Percentiles rank a stretch among this genome's conserved stretches.
phyloP scores from a whole-genome alignment of 2,888 invertebrate genomes.

The Cephus nigrinus region DNA sequence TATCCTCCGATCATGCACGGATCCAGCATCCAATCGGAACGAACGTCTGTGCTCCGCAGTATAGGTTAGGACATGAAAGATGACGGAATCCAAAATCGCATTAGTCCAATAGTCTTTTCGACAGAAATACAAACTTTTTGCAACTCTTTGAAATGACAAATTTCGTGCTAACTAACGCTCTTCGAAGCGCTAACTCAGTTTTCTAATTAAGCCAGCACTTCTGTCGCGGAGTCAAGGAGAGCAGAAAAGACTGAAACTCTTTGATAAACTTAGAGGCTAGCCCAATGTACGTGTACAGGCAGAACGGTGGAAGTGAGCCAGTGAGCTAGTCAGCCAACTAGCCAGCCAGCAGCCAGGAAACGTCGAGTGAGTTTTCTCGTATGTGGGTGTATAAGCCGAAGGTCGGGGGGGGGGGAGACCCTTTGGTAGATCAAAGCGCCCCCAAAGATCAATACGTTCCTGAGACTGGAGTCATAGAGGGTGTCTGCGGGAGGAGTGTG shows the following conservation, averaged over 20 bases:
- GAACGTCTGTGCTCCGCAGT: neutral
- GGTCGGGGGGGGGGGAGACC: conserved; percentile 33
- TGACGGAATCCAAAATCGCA: neutral
- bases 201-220: conserved; percentile 60
- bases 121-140: neutral
- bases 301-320: neutral
- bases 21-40: neutral
- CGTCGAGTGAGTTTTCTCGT: neutral
- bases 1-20: neutral
- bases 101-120: neutral
- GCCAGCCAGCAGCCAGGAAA: conserved; percentile 9
- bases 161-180: conserved; percentile 44
- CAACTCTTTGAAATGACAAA: neutral
- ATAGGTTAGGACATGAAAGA: neutral
- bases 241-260: conserved; percentile 36
- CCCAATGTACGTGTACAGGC: conserved; percentile 33
- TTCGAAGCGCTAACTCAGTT: conserved; percentile 60
- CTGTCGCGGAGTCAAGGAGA: conserved; percentile 35
- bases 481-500: neutral
- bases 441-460: conserved; percentile 63
- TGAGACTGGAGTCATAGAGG: conserved; percentile 29
- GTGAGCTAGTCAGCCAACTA: neutral
- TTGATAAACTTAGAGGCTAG: conserved; percentile 56
- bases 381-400: neutral
- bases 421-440: conserved; percentile 63